Evolutionary conservation across 2,113 vertebrate species (phyloP).

Genomic region (Clarias macrocephalus): DNA sequence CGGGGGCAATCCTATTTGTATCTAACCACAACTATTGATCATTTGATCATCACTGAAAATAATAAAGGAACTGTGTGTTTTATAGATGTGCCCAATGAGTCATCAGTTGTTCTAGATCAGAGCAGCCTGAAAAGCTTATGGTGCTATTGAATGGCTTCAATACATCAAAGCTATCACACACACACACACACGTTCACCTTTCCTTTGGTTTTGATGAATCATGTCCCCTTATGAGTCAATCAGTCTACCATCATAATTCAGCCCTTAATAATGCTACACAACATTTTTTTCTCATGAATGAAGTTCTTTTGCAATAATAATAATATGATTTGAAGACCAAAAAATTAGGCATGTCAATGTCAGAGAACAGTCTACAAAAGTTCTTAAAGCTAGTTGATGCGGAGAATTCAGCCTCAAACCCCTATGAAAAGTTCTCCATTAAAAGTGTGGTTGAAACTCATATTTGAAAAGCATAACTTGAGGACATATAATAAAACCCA

Average conservation of each 20-base stretch:
- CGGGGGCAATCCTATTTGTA: constrained; percentile 1
- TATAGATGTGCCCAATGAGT: constrained; percentile 17
- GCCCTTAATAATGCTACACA: constrained; percentile 45
- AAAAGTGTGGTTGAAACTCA: constrained; percentile 44
- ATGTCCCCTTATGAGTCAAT: constrained; percentile 10
- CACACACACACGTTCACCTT: background rate
- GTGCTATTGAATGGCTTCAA: constrained; percentile 36
- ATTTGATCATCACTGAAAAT: background rate
- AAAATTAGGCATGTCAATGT: constrained; percentile 52
- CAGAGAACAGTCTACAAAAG: constrained; percentile 66
- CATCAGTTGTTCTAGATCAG: constrained; percentile 24
- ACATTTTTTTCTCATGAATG: constrained; percentile 9
- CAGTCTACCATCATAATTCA: constrained; percentile 34
- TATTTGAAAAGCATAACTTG: constrained; percentile 55
- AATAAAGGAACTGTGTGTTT: constrained; percentile 24
- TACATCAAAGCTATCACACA: constrained; percentile 31
- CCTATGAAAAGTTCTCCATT: constrained; percentile 25
- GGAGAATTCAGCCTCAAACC: constrained; percentile 28
- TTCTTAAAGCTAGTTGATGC: constrained; percentile 57
- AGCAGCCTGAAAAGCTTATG: constrained; percentile 8
- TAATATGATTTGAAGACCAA: constrained; percentile 46
- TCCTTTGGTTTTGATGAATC: constrained; percentile 45
- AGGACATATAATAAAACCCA: constrained; percentile 23
- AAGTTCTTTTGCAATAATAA: constrained; percentile 69
- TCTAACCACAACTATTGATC: background rate